These are phyloP conservation scores for Spialia ferax DNA, from an alignment of 2,888 invertebrate genomes.

Conservation along the genomic window DNA sequence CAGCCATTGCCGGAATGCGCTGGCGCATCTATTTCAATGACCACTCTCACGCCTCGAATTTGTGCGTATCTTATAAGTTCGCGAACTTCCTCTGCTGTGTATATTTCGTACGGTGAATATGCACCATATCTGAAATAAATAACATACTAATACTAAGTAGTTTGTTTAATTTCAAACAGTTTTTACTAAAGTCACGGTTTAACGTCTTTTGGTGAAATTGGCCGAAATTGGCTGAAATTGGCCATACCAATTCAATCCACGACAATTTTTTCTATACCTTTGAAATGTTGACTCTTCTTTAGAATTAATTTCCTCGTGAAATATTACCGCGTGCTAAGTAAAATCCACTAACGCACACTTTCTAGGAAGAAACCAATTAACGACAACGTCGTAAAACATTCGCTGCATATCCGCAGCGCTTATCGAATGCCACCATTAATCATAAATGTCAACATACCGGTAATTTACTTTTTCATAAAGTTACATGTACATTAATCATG, in stretches of 20 bases:
- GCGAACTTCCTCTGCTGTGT: conserved; percentile 88
- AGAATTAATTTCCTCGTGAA: not conserved
- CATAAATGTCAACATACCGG: not conserved
- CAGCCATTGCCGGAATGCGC: conserved; percentile 95
- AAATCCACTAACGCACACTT: not conserved
- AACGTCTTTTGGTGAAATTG: too few relatives aligned
- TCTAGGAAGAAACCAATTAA: conserved; percentile 2
- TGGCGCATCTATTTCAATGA: conserved; percentile 96
- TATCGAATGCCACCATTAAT: not conserved
- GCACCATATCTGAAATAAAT: conserved; percentile 88
- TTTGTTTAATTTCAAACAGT: too few relatives aligned
- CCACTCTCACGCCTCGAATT: conserved; percentile 92
- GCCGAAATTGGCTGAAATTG: too few relatives aligned
- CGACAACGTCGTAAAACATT: conserved; percentile 8
- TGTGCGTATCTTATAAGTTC: conserved; percentile 92
- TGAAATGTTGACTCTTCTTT: not conserved
- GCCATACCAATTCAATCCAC: too few relatives aligned
- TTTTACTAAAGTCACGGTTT: too few relatives aligned
- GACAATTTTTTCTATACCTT: not conserved
- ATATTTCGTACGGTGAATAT: conserved; percentile 89
- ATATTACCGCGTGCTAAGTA: not conserved
- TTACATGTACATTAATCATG: not conserved
- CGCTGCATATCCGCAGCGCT: conserved; percentile 1
- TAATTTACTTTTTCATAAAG: conserved; percentile 1
- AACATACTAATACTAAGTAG: too few relatives aligned